Percentiles rank a stretch among this genome's conserved stretches.
These are phyloP conservation scores for Poecilobothrus nobilitatus DNA, from an alignment of 2,888 invertebrate species.

Conservation along the genomic window DNA sequence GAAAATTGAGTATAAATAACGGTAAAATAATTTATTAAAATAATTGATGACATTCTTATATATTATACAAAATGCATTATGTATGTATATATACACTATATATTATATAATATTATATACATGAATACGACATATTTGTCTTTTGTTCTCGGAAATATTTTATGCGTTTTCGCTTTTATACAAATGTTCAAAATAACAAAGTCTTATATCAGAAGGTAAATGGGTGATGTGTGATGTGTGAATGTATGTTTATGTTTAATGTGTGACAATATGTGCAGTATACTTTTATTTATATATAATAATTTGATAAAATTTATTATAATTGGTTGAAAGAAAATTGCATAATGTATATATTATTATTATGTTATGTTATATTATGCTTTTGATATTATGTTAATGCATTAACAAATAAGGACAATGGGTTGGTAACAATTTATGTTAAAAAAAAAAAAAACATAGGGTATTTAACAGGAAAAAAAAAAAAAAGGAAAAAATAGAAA, in stretches of 20 bases:
- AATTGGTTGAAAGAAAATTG: constrained; percentile 3
- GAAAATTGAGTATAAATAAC: constrained; percentile 2
- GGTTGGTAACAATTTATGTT: no score
- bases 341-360: not conserved
- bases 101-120: no score
- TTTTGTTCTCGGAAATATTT: not conserved
- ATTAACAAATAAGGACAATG: no score
- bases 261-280: not conserved
- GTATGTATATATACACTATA: not conserved
- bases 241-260: no score
- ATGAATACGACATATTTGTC: no score
- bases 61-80: not conserved
- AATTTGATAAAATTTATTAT: not conserved
- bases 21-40: not conserved
- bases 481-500: no score
- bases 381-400: no score
- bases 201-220: no score
- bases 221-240: not conserved
- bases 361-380: not conserved
- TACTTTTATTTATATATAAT: not conserved
- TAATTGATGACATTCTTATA: not conserved
- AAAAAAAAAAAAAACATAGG: not conserved
- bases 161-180: not conserved
- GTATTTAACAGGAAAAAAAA: not conserved
- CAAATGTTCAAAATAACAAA: no score